Evolutionary conservation across 2,888 invertebrate species (phyloP).

Genomic region (Agrenia bidenticulata): DNA sequence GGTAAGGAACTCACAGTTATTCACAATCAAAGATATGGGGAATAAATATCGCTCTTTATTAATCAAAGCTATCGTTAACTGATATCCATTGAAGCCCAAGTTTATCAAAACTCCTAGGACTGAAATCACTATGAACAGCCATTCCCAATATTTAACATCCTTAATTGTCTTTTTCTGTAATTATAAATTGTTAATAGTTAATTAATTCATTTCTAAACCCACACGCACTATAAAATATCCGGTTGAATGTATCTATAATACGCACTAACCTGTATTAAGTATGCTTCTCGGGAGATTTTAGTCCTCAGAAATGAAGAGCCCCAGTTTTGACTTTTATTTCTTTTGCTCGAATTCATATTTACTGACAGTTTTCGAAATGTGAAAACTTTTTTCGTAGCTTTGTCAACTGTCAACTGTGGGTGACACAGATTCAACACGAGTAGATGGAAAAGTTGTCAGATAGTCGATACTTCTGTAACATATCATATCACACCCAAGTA

Average conservation of each 20-base stretch:
- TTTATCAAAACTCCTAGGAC: slow-evolving; percentile 27
- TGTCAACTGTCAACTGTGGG: too few species aligned
- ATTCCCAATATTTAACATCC: slow-evolving; percentile 39
- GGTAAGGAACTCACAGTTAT: slow-evolving; percentile 26
- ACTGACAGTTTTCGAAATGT: too few species aligned
- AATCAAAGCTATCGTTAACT: slow-evolving; percentile 22
- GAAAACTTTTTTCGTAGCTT: too few species aligned
- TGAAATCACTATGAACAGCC: slow-evolving; percentile 33
- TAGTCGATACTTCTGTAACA: too few species aligned
- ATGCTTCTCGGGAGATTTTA: slow-evolving; percentile 31
- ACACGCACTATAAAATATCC: slow-evolving; percentile 1
- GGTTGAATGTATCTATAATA: too few species aligned
- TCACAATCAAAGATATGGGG: slow-evolving; percentile 31
- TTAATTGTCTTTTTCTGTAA: slow-evolving; percentile 30
- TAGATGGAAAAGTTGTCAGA: too few species aligned
- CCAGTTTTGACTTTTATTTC: slow-evolving; percentile 27
- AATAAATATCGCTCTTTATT: slow-evolving; percentile 30
- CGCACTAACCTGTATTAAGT: slow-evolving; percentile 12
- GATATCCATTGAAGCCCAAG: slow-evolving; percentile 35
- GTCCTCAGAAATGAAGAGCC: slow-evolving; percentile 37
- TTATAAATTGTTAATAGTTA: slow-evolving; percentile 1
- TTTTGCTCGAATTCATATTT: background rate
- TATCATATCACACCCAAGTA: too few species aligned
- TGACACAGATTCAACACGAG: too few species aligned
- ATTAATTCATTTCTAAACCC: too few species aligned